These are phyloP conservation scores for Neolamprologus sp. DNA, from an alignment of 2,113 vertebrate species.

Conservation along the genomic window DNA sequence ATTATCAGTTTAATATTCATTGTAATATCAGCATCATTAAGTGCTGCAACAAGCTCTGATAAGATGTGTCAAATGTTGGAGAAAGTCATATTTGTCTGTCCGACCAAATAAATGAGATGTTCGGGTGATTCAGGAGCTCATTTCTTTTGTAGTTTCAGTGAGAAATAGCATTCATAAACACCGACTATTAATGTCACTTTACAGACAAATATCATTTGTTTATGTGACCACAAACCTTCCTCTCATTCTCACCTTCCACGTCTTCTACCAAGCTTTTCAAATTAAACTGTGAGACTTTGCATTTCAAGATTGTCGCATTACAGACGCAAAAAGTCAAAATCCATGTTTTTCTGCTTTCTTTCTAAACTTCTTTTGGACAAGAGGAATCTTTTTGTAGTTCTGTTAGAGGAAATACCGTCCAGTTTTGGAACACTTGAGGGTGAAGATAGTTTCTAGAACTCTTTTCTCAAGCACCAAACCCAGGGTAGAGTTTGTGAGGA, in stretches of 20 bases:
- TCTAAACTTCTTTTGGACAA: accelerated
- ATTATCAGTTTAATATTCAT: not conserved
- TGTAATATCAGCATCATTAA: not conserved
- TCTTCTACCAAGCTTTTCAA: not conserved
- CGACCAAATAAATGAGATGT: not conserved
- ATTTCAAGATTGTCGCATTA: not conserved
- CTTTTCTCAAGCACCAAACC: not conserved
- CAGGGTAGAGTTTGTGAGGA: not conserved
- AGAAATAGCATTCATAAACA: not conserved
- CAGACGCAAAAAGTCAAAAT: accelerated
- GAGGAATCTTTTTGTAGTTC: not conserved
- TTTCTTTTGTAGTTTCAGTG: not conserved
- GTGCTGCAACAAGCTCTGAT: not conserved
- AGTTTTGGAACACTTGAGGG: accelerated
- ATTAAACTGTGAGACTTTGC: not conserved
- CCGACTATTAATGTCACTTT: accelerated
- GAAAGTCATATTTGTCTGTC: not conserved
- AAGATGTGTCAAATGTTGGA: not conserved
- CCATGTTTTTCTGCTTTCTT: not conserved
- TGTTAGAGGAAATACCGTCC: not conserved
- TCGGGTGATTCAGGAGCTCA: not conserved
- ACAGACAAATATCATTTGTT: not conserved
- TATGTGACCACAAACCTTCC: not conserved
- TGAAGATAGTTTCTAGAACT: not conserved
- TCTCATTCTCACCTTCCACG: not conserved